phyloP scores from a whole-genome alignment of 37 sponge, comb jelly and placozoan genomes.

The Diacarnus erythraeanus region DNA sequence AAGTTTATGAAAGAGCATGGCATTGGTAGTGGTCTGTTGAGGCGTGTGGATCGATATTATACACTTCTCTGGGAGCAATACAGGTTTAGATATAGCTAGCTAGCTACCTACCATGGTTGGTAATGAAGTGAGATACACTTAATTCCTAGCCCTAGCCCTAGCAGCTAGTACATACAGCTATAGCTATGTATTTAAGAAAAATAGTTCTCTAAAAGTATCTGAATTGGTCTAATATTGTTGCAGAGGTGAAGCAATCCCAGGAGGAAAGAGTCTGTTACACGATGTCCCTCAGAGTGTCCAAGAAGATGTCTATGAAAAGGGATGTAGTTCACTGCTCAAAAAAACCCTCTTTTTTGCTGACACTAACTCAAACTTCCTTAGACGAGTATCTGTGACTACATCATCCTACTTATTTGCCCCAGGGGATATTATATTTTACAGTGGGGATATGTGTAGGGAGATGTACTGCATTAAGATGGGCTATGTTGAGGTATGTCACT shows the following conservation, averaged over 20 bases:
- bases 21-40: constrained; percentile 41
- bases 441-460: constrained; percentile 79
- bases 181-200: neutral
- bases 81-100: constrained; percentile 17
- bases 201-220: neutral
- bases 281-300: constrained; percentile 65
- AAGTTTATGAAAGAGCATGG: constrained; percentile 72
- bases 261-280: constrained; percentile 51
- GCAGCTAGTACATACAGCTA: too few relatives aligned
- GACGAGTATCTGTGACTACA: constrained; percentile 44
- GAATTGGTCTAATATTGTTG: neutral
- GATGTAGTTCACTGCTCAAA: constrained; percentile 29
- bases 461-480: constrained; percentile 78
- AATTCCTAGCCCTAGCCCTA: too few relatives aligned
- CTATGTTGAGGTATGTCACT: constrained; percentile 58
- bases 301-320: constrained; percentile 61
- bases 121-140: neutral
- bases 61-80: constrained; percentile 69
- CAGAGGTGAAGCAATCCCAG: constrained; percentile 66
- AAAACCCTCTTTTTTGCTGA: constrained; percentile 43
- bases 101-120: neutral
- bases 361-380: constrained; percentile 37
- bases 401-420: constrained; percentile 61
- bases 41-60: constrained; percentile 70
- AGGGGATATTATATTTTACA: constrained; percentile 72